Evolutionary conservation across 2,113 vertebrate species (phyloP).

Genomic region (Astur gentilis): DNA sequence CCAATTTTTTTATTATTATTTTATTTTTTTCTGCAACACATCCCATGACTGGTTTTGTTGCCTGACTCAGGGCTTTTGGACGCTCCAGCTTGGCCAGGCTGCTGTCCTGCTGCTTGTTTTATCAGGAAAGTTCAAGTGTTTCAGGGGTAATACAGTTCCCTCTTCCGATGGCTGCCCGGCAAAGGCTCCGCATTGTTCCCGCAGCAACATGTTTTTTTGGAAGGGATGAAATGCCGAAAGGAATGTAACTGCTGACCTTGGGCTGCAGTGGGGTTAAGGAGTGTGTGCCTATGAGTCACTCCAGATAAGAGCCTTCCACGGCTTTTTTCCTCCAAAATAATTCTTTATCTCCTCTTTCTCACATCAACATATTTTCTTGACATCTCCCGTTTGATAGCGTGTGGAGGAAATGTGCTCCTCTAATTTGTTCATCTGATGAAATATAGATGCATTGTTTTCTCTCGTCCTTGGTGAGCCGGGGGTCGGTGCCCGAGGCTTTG

Average conservation of each 20-base stretch:
- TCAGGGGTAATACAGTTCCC: slow-evolving; percentile 40
- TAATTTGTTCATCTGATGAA: slow-evolving; percentile 49
- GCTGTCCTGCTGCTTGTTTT: slow-evolving; percentile 27
- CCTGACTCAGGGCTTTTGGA: slow-evolving; percentile 55
- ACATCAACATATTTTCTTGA: slow-evolving; percentile 69
- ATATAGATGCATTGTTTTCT: slow-evolving; percentile 13
- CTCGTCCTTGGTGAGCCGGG: neutral
- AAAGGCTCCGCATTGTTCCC: slow-evolving; percentile 54
- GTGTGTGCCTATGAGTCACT: slow-evolving; percentile 68
- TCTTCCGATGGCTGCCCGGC: slow-evolving; percentile 4
- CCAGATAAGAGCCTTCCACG: slow-evolving; percentile 64
- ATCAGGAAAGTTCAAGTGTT: slow-evolving; percentile 65
- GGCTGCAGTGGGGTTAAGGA: slow-evolving; percentile 72
- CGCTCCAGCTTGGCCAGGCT: neutral
- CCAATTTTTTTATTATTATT: neutral
- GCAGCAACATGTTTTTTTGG: slow-evolving; percentile 54
- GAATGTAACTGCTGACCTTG: slow-evolving; percentile 72
- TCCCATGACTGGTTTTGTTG: slow-evolving; percentile 28
- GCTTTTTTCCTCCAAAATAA: slow-evolving; percentile 64
- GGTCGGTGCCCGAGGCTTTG: neutral
- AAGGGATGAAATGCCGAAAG: slow-evolving; percentile 52
- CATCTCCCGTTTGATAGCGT: slow-evolving; percentile 52
- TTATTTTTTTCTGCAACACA: neutral
- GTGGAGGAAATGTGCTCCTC: slow-evolving; percentile 54
- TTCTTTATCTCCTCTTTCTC: slow-evolving; percentile 67